Evolutionary conservation across 1,140 invertebrate species (phyloP).

Genomic region (Episyrphus balteatus): DNA sequence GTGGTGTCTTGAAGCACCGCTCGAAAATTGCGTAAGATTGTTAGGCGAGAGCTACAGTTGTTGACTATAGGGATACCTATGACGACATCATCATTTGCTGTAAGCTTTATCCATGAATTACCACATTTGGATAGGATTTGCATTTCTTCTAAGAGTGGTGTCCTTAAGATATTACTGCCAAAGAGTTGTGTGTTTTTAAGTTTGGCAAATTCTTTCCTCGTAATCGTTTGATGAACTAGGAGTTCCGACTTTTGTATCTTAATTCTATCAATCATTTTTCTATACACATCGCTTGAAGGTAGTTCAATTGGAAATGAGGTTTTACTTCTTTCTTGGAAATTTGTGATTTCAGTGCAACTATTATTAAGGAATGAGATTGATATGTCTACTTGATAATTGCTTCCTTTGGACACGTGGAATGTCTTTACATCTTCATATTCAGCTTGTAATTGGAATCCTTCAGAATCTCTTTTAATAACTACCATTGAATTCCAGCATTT

Average conservation of each 20-base stretch:
- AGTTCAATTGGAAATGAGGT: too few relatives aligned
- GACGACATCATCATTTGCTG: constrained; percentile 1
- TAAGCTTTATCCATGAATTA: constrained; percentile 7
- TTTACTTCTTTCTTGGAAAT: constrained; percentile 3
- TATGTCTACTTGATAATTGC: constrained; percentile 1
- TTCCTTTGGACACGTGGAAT: constrained; percentile 1
- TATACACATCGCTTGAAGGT: neutral
- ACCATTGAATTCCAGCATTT: constrained; percentile 8
- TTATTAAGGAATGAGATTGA: constrained; percentile 1
- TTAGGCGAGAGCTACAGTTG: constrained; percentile 2
- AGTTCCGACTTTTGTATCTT: constrained; percentile 3
- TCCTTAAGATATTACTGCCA: constrained; percentile 3
- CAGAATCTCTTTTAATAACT: neutral
- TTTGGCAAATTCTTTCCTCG: constrained; percentile 1
- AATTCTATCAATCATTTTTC: neutral
- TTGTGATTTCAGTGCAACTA: neutral
- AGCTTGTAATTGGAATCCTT: neutral
- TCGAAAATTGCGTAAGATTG: constrained; percentile 2
- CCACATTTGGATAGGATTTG: constrained; percentile 4
- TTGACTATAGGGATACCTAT: constrained; percentile 8
- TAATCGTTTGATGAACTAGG: constrained; percentile 2
- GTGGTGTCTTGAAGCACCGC: neutral
- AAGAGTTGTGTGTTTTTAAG: constrained; percentile 1
- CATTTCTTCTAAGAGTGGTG: constrained; percentile 6
- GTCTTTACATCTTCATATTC: constrained; percentile 2